phyloP scores from a whole-genome alignment of 1,140 invertebrate genomes.

The Trachymyrmex cornetzi region DNA sequence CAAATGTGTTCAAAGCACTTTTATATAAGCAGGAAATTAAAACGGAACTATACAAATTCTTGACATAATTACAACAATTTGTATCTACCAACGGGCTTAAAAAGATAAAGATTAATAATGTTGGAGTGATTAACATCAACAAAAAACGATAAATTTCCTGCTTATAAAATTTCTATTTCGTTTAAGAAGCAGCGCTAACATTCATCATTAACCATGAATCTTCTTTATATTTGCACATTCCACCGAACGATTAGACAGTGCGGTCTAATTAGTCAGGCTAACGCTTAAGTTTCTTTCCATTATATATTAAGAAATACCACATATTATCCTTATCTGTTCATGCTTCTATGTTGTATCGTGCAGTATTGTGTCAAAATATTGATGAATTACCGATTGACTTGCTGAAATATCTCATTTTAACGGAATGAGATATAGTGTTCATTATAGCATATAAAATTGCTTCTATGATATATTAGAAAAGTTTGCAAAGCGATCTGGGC shows the following conservation, averaged over 20 bases:
- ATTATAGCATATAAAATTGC: conserved; percentile 51
- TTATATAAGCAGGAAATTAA: conserved; percentile 45
- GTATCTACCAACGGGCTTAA: not conserved
- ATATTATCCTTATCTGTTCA: conserved; percentile 43
- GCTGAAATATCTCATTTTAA: conserved; percentile 23
- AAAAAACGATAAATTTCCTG: conserved; percentile 34
- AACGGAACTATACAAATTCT: not conserved
- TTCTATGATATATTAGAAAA: conserved; percentile 44
- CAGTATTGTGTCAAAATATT: conserved; percentile 47
- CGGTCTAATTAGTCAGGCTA: conserved; percentile 46
- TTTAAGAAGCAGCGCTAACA: conserved; percentile 32
- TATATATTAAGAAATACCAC: conserved; percentile 29
- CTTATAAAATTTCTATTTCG: conserved; percentile 19
- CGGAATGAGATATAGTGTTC: conserved; percentile 21
- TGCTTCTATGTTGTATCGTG: conserved; percentile 56
- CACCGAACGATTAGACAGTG: conserved; percentile 34
- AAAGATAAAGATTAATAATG: not conserved
- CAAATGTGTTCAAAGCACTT: conserved; percentile 13
- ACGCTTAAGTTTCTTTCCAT: conserved; percentile 31
- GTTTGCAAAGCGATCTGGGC: conserved; percentile 61
- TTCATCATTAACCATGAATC: conserved; percentile 17
- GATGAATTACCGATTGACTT: conserved; percentile 39
- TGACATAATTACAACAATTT: conserved; percentile 15
- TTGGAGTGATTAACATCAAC: not conserved
- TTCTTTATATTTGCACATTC: conserved; percentile 35